Evolutionary conservation across 2,113 vertebrate genomes (phyloP).

Genomic region (Mus musculus): DNA sequence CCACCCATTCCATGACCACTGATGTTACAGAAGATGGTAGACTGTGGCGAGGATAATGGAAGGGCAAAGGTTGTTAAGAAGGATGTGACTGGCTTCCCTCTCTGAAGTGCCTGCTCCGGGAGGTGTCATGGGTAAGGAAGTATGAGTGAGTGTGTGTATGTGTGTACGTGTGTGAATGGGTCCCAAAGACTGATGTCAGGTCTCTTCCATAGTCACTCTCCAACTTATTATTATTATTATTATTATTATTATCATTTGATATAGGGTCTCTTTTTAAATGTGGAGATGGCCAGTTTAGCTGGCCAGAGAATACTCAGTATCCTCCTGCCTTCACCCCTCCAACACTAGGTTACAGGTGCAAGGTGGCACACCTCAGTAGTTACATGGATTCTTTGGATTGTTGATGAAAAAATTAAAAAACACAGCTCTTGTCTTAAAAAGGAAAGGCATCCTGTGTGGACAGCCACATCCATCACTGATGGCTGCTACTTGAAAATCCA

Average conservation of each 20-base stretch:
- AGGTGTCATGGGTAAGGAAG: not conserved
- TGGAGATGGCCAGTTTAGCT: not conserved
- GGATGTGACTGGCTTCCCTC: too few species aligned
- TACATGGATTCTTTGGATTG: not conserved
- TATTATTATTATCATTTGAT: not conserved
- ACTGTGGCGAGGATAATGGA: accelerated
- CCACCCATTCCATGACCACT: accelerated
- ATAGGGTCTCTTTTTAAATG: too few species aligned
- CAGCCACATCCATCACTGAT: not conserved
- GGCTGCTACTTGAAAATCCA: not conserved
- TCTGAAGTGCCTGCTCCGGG: not conserved
- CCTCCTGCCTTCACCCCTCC: not conserved
- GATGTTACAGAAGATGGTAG: not conserved
- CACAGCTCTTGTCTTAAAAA: not conserved
- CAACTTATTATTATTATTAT: too few species aligned
- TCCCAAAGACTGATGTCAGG: not conserved
- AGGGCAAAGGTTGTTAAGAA: accelerated
- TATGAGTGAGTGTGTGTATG: not conserved
- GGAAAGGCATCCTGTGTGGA: not conserved
- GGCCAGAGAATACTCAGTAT: not conserved
- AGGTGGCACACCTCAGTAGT: not conserved
- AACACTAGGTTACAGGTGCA: not conserved
- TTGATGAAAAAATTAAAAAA: not conserved
- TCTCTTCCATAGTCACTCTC: not conserved
- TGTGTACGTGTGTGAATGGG: not conserved